phyloP scores from a whole-genome alignment of 2,888 invertebrate genomes.

The Pyrochroa serraticornis region DNA sequence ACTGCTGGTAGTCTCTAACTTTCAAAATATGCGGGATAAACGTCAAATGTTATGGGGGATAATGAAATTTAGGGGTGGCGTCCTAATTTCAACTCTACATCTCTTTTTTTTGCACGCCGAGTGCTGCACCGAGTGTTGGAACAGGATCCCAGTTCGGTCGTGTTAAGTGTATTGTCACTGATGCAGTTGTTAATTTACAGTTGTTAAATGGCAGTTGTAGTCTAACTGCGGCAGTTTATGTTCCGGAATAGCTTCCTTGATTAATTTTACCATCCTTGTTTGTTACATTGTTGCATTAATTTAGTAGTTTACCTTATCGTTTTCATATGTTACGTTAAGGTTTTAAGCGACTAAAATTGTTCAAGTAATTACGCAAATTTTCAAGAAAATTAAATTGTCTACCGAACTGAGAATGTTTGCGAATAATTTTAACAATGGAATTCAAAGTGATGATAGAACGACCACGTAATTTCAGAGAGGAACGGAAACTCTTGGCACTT shows the following conservation, averaged over 20 bases:
- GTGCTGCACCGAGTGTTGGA: constrained; percentile 16
- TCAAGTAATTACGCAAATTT: too few species aligned
- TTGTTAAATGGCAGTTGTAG: constrained; percentile 32
- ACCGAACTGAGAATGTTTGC: too few species aligned
- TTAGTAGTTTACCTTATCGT: constrained; percentile 13
- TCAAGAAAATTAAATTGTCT: too few species aligned
- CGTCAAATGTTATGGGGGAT: too few species aligned
- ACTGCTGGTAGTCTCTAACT: too few species aligned
- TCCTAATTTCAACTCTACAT: too few species aligned
- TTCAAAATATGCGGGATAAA: too few species aligned
- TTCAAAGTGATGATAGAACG: background rate
- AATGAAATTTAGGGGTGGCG: too few species aligned
- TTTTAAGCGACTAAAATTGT: too few species aligned
- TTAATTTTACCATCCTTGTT: constrained; percentile 42
- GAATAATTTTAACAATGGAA: background rate
- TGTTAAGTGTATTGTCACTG: constrained; percentile 39
- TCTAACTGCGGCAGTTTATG: constrained; percentile 38
- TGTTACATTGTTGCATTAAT: constrained; percentile 30
- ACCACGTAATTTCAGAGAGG: background rate
- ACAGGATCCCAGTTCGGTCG: constrained; percentile 11
- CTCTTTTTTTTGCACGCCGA: too few species aligned
- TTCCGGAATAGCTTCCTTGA: constrained; percentile 43
- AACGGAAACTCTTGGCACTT: background rate
- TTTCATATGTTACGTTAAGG: constrained; percentile 5
- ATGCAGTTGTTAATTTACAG: constrained; percentile 43